A percentile compares a stretch with the other conserved stretches of the same genome.
These are phyloP conservation scores for Pseudopleuronectes americanus DNA, from an alignment of 2,797 vertebrate species.

Conservation along the genomic window DNA sequence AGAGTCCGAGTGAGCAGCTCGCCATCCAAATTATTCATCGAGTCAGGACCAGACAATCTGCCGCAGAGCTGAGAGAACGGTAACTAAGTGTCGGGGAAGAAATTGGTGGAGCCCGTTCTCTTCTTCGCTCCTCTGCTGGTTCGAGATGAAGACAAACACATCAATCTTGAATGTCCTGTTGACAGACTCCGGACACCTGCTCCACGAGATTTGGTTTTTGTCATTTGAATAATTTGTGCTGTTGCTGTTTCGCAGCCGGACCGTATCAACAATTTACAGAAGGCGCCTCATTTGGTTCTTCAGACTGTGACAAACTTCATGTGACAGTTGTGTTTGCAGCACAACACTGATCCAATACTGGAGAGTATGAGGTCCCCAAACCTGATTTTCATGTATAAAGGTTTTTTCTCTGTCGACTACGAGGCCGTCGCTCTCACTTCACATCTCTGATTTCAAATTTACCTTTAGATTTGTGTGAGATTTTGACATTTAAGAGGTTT, in stretches of 20 bases:
- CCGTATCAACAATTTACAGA: slow-evolving; percentile 58
- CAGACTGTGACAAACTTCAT: slow-evolving; percentile 51
- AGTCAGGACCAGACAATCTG: slow-evolving; percentile 12
- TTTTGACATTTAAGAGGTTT: too few species aligned
- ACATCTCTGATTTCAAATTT: background rate
- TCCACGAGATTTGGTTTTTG: slow-evolving; percentile 33
- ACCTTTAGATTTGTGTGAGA: background rate
- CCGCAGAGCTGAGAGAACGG: slow-evolving; percentile 38
- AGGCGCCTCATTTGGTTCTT: slow-evolving; percentile 31
- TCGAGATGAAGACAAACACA: slow-evolving; percentile 21
- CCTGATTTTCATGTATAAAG: background rate
- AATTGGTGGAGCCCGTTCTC: slow-evolving; percentile 4
- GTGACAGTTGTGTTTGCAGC: slow-evolving; percentile 55
- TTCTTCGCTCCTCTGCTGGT: slow-evolving; percentile 20
- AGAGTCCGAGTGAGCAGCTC: slow-evolving; percentile 1
- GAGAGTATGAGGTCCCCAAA: background rate
- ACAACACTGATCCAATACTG: background rate
- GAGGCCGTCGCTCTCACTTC: too few species aligned
- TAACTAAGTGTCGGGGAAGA: slow-evolving; percentile 40
- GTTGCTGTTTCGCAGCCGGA: slow-evolving; percentile 26
- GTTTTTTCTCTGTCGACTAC: too few species aligned
- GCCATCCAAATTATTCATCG: slow-evolving; percentile 58
- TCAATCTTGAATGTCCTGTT: slow-evolving; percentile 49
- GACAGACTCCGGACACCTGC: slow-evolving; percentile 49
- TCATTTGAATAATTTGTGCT: slow-evolving; percentile 67